Conservation (phyloP, 92 coral and sea anemone species). For the Porites lobata region DNA sequence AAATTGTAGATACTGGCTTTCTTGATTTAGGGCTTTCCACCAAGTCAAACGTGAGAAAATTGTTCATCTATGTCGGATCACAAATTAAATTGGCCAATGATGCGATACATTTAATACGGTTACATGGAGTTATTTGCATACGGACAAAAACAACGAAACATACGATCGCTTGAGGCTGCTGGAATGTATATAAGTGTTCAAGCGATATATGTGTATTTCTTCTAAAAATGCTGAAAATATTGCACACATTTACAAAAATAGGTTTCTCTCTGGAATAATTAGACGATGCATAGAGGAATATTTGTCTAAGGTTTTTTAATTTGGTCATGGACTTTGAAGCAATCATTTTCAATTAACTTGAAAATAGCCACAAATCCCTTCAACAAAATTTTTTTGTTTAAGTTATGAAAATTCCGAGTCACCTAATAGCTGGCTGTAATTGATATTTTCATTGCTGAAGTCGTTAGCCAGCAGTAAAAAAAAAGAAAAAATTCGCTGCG, state of each 20-base stretch:
- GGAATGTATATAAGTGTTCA: neutral
- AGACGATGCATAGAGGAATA: no score
- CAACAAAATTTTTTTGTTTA: neutral
- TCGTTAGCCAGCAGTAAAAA: no score
- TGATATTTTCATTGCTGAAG: no score
- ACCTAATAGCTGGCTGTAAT: neutral
- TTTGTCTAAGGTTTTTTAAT: neutral
- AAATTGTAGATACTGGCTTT: no score
- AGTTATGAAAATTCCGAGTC: neutral
- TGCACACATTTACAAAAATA: no score
- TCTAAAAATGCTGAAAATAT: neutral
- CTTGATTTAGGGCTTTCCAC: no score
- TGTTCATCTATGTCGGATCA: neutral
- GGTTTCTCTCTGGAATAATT: no score
- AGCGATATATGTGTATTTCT: neutral
- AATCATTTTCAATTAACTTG: neutral
- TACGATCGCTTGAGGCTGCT: no score
- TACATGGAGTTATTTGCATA: slow-evolving; percentile 6
- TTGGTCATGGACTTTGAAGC: neutral
- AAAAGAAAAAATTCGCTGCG: no score
- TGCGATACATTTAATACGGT: no score
- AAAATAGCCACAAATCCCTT: neutral
- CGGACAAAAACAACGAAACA: neutral
- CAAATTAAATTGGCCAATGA: neutral
- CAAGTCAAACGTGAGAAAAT: neutral